Conservation (phyloP, 2,888 invertebrate genomes). For the Xanthorhoe designata region DNA sequence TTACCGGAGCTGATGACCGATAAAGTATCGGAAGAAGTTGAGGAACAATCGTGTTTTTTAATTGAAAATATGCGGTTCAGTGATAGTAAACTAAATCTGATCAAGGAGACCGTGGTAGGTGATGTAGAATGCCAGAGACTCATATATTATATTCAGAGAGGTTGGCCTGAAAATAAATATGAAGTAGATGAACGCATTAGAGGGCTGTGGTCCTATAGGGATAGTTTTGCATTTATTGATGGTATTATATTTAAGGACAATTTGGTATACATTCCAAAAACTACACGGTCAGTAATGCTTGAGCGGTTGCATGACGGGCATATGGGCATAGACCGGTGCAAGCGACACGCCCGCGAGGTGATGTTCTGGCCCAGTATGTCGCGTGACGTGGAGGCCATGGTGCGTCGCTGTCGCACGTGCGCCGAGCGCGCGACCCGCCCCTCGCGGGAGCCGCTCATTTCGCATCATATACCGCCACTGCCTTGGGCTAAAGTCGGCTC, state of each 20-base stretch:
- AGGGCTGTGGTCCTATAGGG: too few relatives aligned
- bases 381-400: neutral
- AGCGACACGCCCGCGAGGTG: neutral
- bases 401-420: neutral
- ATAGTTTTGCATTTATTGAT: too few relatives aligned
- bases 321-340: neutral
- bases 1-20: neutral
- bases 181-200: too few relatives aligned
- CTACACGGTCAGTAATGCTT: neutral
- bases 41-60: too few relatives aligned
- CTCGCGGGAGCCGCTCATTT: neutral
- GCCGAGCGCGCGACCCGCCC: neutral
- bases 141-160: too few relatives aligned
- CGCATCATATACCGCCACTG: too few relatives aligned
- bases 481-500: too few relatives aligned
- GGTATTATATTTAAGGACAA: neutral
- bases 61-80: too few relatives aligned
- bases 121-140: too few relatives aligned
- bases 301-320: neutral
- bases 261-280: neutral
- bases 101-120: too few relatives aligned
- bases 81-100: too few relatives aligned
- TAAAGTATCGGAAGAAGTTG: neutral
- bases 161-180: too few relatives aligned
- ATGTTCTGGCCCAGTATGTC: slow-evolving; percentile 4